phyloP scores from a whole-genome alignment of 2,888 invertebrate genomes.

The Prosopocoilus inquinatus region DNA sequence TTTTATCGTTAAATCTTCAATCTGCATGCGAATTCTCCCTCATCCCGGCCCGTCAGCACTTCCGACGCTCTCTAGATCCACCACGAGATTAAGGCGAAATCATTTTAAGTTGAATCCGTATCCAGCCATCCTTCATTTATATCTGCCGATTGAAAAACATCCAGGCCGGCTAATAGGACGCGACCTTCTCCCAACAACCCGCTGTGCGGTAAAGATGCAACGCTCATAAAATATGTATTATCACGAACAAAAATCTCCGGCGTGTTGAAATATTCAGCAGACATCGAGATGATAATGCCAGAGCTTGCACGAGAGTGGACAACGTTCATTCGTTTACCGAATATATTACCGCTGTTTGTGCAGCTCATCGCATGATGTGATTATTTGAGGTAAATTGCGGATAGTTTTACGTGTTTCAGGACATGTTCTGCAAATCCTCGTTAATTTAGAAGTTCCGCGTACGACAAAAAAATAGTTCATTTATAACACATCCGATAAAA shows the following conservation, averaged over 20 bases:
- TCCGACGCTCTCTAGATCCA: slow-evolving; percentile 26
- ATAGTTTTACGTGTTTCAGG: background rate
- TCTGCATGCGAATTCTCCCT: slow-evolving; percentile 52
- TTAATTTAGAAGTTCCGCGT: too few relatives aligned
- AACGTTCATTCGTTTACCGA: slow-evolving; percentile 33
- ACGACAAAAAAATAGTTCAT: too few relatives aligned
- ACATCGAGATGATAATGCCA: slow-evolving; percentile 36
- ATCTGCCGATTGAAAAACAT: slow-evolving; percentile 37
- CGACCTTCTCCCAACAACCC: slow-evolving; percentile 9
- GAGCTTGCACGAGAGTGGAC: slow-evolving; percentile 25
- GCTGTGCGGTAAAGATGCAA: slow-evolving; percentile 37
- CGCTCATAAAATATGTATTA: slow-evolving; percentile 51
- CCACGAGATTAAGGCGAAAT: slow-evolving; percentile 31
- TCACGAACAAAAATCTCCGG: slow-evolving; percentile 51
- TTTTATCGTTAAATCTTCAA: slow-evolving; percentile 37
- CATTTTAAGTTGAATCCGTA: too few relatives aligned
- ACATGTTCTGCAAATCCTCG: too few relatives aligned
- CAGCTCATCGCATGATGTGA: slow-evolving; percentile 12
- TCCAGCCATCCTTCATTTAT: slow-evolving; percentile 32
- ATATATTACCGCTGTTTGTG: slow-evolving; percentile 38
- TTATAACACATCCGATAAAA: too few relatives aligned
- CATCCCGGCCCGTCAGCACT: slow-evolving; percentile 30
- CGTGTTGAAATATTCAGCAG: slow-evolving; percentile 47
- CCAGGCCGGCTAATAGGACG: slow-evolving; percentile 34
- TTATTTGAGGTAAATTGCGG: background rate